A percentile compares a stretch with the other conserved stretches of the same genome.
These are phyloP conservation scores for Beroe forskalii DNA, from an alignment of 37 sponge, comb jelly and placozoan genomes.

Conservation along the genomic window DNA sequence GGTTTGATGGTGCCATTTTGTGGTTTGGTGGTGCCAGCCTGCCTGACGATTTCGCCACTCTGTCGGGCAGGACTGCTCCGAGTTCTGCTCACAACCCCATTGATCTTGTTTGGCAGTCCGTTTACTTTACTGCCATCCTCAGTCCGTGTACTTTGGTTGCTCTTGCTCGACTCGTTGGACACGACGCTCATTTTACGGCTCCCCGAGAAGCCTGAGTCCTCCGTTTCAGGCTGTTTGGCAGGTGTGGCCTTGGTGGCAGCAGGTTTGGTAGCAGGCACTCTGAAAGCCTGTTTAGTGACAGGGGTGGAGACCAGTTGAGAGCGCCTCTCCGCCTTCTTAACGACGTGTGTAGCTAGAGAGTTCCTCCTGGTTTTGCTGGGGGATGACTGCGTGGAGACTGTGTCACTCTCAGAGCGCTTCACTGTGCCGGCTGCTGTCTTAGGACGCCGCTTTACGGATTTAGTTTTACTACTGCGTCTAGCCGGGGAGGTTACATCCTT, in stretches of 20 bases:
- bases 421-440: conserved; percentile 18
- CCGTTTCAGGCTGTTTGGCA: neutral
- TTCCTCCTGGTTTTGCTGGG: conserved; percentile 2
- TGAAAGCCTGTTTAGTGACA: conserved; percentile 43
- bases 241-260: neutral
- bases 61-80: neutral
- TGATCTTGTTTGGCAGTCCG: neutral
- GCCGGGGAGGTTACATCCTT: neutral
- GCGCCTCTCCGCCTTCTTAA: neutral
- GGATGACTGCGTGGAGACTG: neutral
- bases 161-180: neutral
- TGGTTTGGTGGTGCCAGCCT: neutral
- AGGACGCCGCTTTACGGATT: conserved; percentile 16
- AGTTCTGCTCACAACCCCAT: neutral
- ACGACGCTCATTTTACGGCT: conserved; percentile 42
- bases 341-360: neutral
- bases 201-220: conserved; percentile 63
- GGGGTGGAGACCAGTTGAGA: neutral
- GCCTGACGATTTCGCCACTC: neutral
- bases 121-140: neutral
- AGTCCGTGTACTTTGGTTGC: neutral
- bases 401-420: neutral
- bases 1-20: neutral
- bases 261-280: neutral
- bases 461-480: neutral